A percentile compares a stretch with the other conserved stretches of the same genome.
phyloP scores from a whole-genome alignment of 2,888 invertebrate genomes.

The Carcina quercana region DNA sequence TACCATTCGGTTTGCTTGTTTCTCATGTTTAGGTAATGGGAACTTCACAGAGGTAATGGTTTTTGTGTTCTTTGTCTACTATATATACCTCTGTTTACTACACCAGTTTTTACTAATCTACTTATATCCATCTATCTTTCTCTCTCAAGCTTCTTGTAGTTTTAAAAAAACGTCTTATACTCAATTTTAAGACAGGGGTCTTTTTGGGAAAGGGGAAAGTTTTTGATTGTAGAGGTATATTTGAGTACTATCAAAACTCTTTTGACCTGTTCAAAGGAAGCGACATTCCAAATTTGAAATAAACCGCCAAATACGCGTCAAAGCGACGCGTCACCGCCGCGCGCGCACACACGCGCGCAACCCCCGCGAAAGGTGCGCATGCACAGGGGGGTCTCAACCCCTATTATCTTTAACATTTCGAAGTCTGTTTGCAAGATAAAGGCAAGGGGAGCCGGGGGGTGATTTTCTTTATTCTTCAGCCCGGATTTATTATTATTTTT shows the following conservation, averaged over 20 bases:
- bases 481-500: conserved; percentile 75
- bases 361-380: conserved; percentile 66
- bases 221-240: too few species aligned
- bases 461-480: conserved; percentile 74
- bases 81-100: too few species aligned
- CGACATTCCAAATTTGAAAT: conserved; percentile 48
- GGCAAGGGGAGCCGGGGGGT: conserved; percentile 65
- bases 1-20: too few species aligned
- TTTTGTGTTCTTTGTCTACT: too few species aligned
- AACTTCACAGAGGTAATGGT: too few species aligned
- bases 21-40: too few species aligned
- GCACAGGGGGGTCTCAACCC: conserved; percentile 51
- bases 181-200: too few species aligned
- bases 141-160: too few species aligned
- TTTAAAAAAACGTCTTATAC: too few species aligned
- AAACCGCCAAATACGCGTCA: conserved; percentile 48
- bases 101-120: too few species aligned
- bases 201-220: too few species aligned
- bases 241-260: conserved; percentile 9
- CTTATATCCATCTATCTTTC: too few species aligned
- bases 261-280: conserved; percentile 20
- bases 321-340: conserved; percentile 39
- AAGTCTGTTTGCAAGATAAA: conserved; percentile 74
- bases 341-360: conserved; percentile 33
- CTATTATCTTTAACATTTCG: conserved; percentile 72